Evolutionary conservation across 2,888 invertebrate species (phyloP), one percentile per base, ranked within the genome.

Genomic region (Molanna angustata): DNA sequence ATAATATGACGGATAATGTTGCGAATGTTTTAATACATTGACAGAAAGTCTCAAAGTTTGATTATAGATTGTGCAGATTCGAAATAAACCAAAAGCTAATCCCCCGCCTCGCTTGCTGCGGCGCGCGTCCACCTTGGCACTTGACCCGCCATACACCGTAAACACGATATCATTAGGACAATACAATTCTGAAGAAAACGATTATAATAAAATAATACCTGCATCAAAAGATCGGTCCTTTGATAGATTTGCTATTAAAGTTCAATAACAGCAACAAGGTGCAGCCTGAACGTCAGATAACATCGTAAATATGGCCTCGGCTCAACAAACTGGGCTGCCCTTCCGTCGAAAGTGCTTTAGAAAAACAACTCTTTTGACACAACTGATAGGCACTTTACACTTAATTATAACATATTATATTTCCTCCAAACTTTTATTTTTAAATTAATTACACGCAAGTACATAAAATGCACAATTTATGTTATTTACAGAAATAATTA

Each of bases 241-340:
- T 14, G 18, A 27, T 46, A 19, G 16, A 48, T 48, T 32, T 19
- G 19, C 17, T 39, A 27, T 39, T 27, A 32, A 46, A 52, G 19
- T 22, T 46, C 37, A 33, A 39, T 31, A 50, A 54, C 32, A 31
- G 39, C 50, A 43, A 22, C 41, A 45, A 31, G 45, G 71, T 69
- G 74, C 76, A 74, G 76, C 75, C 76, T 73, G 74, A 70, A 74
- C 70, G 66, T 71, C 70, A 76, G 78, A 78, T 78, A 78, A 77
- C 76, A 78, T 78, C 76, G 74, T 80, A 81, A 82, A 82, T 82
- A 82, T 82, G 82, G 82, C 82, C 80, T 80, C 56, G 56, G 52
- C 56, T 56, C 52, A 47, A 52, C 52, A 56, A 52, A 56, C 52
- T 55, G 46, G 54, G 54, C 50, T 52, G 56, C 49, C 56, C 52